Evolutionary conservation across 2,113 vertebrate genomes (phyloP), one percentile per base, ranked within the genome.

Genomic region (Melanocharis versteri): DNA sequence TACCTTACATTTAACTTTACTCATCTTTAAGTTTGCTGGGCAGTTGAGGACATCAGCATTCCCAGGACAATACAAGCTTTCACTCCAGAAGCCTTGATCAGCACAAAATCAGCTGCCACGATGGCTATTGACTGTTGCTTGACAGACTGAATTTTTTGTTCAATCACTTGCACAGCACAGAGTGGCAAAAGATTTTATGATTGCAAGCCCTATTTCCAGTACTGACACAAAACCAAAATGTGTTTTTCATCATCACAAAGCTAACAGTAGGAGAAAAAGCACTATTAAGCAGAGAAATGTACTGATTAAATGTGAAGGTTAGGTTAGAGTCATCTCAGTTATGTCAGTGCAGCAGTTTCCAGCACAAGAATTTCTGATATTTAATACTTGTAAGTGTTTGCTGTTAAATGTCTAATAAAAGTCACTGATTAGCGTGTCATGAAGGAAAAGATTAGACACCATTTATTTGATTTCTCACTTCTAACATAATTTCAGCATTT

Each of bases 401-500:
- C 82, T 91, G 31, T 39, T 90, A 93, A 71, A 8, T 66, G n/a
- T 37, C 50, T 90, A 87, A 93, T 62, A 82, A 79, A 94, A 94
- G 28, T 64, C 76, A 71, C 62, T 84, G 89, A 95, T 95, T 79
- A 91, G n/a, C 1, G 0, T 56, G 51, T 58, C 40, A 60, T 40
- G 65, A 89, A 96, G 53, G 19, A 91, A 77, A 91, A 92, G 35
- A 94, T 91, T 89, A 79, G 91, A 70, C 11, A 79, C 19, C 9
- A 78, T 58, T 89, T 92, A 45, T 93, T 86, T 70, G 82, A 82
- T 84, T 96, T 58, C 53, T 66, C 26, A 62, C 51, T 86, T 76
- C 72, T 71, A 62, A 93, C 30, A 44, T 40, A 89, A 89, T 79
- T 91, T 79, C 65, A 95, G 45, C 56, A 87, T 65, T 96, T 81